These are phyloP conservation scores for Prunella himalayana DNA, from an alignment of 2,113 vertebrate genomes.

Conservation along the genomic window DNA sequence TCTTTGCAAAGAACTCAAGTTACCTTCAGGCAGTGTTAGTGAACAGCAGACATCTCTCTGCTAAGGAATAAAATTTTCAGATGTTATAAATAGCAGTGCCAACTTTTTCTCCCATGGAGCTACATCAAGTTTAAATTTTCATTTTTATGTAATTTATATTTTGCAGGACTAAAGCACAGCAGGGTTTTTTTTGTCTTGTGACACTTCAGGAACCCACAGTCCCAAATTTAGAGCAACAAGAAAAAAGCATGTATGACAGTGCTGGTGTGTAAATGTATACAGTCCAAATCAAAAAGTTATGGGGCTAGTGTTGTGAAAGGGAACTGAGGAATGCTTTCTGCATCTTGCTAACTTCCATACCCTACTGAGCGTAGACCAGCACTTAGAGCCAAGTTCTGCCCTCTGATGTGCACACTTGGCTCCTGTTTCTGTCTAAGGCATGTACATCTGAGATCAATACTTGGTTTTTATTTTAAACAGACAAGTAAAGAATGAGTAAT, in stretches of 20 bases:
- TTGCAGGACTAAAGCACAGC: not conserved
- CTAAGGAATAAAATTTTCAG: not conserved
- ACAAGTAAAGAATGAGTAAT: constrained; percentile 30
- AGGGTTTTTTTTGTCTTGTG: not conserved
- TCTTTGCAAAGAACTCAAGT: not conserved
- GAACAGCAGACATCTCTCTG: not conserved
- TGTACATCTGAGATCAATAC: constrained; percentile 50
- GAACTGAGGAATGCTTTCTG: constrained; percentile 14
- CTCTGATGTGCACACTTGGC: not conserved
- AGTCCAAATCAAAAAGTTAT: not conserved
- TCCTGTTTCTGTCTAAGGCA: constrained; percentile 1
- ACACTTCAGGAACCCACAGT: not conserved
- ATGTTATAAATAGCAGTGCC: not conserved
- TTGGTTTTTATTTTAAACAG: constrained; percentile 51
- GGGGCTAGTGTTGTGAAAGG: not conserved
- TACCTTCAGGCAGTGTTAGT: not conserved
- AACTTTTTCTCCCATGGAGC: not conserved
- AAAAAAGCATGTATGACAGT: not conserved
- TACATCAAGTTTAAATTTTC: not conserved
- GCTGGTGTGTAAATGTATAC: not conserved
- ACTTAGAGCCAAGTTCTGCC: constrained; percentile 14
- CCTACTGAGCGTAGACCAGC: not conserved
- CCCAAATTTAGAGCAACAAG: not conserved
- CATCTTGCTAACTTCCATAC: not conserved
- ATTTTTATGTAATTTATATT: not conserved